Evolutionary conservation across 2,888 invertebrate species (phyloP), one percentile per base, ranked within the genome.

Genomic region (Xestobium rufovillosum): DNA sequence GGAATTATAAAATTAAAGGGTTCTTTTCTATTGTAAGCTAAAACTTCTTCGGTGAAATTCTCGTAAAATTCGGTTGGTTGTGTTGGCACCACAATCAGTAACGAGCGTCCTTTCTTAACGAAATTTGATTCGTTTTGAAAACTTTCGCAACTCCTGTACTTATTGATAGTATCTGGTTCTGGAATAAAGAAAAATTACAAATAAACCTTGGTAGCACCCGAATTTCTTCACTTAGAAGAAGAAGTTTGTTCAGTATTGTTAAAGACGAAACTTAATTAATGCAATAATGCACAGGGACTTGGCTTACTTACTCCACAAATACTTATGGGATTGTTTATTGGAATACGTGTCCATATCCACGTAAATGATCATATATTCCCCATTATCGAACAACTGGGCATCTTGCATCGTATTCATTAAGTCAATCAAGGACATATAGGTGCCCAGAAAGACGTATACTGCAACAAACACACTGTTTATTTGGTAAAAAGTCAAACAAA

Each of bases 371-470:
- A 92, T 84, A 66, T 96, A 96, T 61, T 95, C 89, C 14, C 95
- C 94, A 45, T 87, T 82, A 37, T 85, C 83, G 59, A 95, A 84
- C 39, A 95, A 67, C 47, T 89, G 84, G 26, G 83, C 75, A 17
- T 83, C 82, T 59, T 94, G 87, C 89, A 97, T 90, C 13, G 84
- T 82, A 19, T 78, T 76, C 85, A 95, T 89, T 72, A 96, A 82
- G 51, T 91, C 89, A 43, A 90, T 82, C 35, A 96, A 73, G 3
- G 86, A 83, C 40, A 80, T 73, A n/a, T 84, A 72, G 13, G 85
- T 80, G 0, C 95, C 95, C 57, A 97, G 73, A 62, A 95, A 90
- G 32, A 97, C 87, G 63, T 96, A 97, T 61, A 97, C 95, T 91
- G 72, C 36, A 78, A 76, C 47, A 45, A 48, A 43, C 45, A 30